Percentiles rank a stretch among this genome's conserved stretches.
These are phyloP conservation scores for Sigmodon hispidus DNA, from an alignment of 2,113 vertebrate genomes.

Conservation along the genomic window DNA sequence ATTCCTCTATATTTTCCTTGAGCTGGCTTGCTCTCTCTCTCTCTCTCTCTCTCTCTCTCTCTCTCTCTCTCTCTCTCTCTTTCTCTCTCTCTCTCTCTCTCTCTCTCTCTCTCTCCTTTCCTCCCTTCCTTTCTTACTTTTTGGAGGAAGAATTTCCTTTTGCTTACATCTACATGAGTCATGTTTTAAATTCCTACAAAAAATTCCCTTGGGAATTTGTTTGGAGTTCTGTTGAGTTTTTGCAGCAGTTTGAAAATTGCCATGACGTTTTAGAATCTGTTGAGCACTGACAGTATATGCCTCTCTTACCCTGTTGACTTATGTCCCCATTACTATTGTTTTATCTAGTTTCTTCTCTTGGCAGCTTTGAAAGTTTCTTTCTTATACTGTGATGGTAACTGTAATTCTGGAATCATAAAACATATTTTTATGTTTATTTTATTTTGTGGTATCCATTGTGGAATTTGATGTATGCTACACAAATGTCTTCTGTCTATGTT, in stretches of 20 bases:
- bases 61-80: too few species aligned
- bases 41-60: not conserved
- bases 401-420: not conserved
- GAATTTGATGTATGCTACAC: not conserved
- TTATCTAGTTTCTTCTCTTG: not conserved
- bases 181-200: not conserved
- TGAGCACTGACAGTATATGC: not conserved
- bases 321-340: not conserved
- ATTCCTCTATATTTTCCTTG: not conserved
- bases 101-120: too few species aligned
- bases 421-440: not conserved
- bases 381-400: not conserved
- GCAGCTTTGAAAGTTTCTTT: not conserved
- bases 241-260: not conserved
- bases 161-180: not conserved
- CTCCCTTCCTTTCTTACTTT: not conserved
- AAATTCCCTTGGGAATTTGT: not conserved
- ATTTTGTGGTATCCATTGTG: not conserved
- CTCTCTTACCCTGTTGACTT: not conserved
- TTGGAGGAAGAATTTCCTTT: not conserved
- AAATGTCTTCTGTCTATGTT: not conserved
- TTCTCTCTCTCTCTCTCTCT: too few species aligned
- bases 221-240: not conserved
- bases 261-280: not conserved
- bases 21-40: not conserved